These are phyloP conservation scores for Hydropotes inermis DNA, from an alignment of 2,113 vertebrate genomes.

Conservation along the genomic window DNA sequence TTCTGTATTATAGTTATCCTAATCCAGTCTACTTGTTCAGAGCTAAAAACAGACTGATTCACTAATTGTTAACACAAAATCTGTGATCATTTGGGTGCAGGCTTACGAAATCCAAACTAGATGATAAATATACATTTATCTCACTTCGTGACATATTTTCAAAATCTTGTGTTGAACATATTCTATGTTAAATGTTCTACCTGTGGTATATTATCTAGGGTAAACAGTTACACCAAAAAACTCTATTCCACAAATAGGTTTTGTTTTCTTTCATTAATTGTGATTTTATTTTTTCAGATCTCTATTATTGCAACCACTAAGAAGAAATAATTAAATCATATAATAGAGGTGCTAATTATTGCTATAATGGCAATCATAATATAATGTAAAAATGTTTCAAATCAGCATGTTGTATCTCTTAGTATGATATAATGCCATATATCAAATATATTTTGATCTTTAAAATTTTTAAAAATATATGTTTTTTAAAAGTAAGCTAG, in stretches of 20 bases:
- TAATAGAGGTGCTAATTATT: neutral
- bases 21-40: neutral
- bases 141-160: neutral
- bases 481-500: neutral
- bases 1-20: neutral
- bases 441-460: neutral
- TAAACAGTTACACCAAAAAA: neutral
- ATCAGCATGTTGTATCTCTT: neutral
- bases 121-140: neutral
- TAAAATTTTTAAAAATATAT: neutral
- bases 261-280: neutral
- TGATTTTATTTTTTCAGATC: neutral
- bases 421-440: neutral
- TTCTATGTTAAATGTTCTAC: neutral
- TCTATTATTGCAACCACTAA: neutral
- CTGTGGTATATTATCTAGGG: neutral
- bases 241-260: neutral
- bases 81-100: neutral
- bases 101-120: neutral
- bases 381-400: neutral
- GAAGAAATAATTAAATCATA: neutral
- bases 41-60: neutral
- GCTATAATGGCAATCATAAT: neutral
- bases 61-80: constrained; percentile 25
- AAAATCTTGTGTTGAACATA: neutral